A percentile compares a stretch with the other conserved stretches of the same genome.
phyloP scores from a whole-genome alignment of 2,888 invertebrate species.

The Stomorhina lunata region DNA sequence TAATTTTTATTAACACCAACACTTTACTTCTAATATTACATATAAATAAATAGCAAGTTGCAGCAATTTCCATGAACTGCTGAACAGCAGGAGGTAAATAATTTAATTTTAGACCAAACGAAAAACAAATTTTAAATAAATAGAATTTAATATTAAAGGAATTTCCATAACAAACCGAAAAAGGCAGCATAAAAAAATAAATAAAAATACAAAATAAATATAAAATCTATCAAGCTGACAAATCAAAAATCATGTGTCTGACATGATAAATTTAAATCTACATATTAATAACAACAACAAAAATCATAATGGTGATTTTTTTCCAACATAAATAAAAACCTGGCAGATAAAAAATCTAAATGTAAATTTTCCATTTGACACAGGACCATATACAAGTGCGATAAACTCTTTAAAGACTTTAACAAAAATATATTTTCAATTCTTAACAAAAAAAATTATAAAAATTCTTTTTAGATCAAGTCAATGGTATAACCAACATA shows the following conservation, averaged over 20 bases:
- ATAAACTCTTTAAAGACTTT: no score
- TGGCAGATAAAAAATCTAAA: neutral
- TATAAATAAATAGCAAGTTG: no score
- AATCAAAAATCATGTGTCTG: slow-evolving; percentile 40
- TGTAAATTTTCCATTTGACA: no score
- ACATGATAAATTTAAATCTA: slow-evolving; percentile 17
- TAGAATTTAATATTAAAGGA: neutral
- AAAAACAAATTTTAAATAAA: neutral
- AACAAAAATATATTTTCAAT: no score
- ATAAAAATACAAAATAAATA: neutral
- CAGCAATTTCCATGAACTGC: neutral
- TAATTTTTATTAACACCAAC: slow-evolving; percentile 21
- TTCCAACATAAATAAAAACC: neutral
- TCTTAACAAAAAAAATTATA: neutral
- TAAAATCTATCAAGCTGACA: slow-evolving; percentile 33
- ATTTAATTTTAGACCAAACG: neutral
- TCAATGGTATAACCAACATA: neutral
- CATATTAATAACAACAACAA: no score
- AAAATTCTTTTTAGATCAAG: neutral
- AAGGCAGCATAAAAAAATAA: neutral
- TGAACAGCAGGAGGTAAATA: slow-evolving; percentile 29
- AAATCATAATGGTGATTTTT: slow-evolving; percentile 37
- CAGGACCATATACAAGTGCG: no score
- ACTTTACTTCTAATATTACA: no score
- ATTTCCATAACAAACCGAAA: neutral